Evolutionary conservation across 2,113 vertebrate species (phyloP), one percentile per base, ranked within the genome.

Genomic region (Macquaria australasica): DNA sequence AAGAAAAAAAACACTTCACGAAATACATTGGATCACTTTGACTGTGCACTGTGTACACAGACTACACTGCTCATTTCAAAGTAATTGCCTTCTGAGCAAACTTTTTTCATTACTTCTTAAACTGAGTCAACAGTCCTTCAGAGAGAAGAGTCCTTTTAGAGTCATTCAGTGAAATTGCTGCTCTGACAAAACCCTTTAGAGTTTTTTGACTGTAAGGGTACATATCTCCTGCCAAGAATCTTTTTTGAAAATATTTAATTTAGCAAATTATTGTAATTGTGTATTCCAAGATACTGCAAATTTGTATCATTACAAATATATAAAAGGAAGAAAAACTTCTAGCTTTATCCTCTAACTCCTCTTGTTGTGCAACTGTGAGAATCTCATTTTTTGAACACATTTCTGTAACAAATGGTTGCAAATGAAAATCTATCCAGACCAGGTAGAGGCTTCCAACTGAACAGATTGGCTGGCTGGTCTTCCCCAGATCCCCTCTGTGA

Each of bases 401-500:
- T 34, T 73, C 71, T 83, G 16, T 66, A 45, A 70, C 48, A 34
- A 34, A 34, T 56, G 69, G 25, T 79, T 25, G 43, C 74, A 63
- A 73, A 85, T 80, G 67, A 62, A 53, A 86, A 79, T 41, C 2
- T 37, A 55, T 50, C 7, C 55, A 67, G 75, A 53, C 23, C 41
- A 41, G 31, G 77, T 2, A 0, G 51, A 85, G 31, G 59, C 62
- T 34, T 79, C 77, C 86, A 87, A 70, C n/a, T 87, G 85, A 80
- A 84, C 91, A 89, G 86, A 87, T 73, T 18, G 84, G 48, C 70
- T 64, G 81, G 55, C 81, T 56, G 55, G 0, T 68, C 72, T 60
- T 62, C 34, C 63, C 58, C 67, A 55, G 56, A 73, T 79, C 72
- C 75, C 78, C 77, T 75, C 71, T 79, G 82, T 64, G 83, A 76